Evolutionary conservation across 2,797 vertebrate species (phyloP), one percentile per base, ranked within the genome.

Genomic region (Coccyzus lansbergi): DNA sequence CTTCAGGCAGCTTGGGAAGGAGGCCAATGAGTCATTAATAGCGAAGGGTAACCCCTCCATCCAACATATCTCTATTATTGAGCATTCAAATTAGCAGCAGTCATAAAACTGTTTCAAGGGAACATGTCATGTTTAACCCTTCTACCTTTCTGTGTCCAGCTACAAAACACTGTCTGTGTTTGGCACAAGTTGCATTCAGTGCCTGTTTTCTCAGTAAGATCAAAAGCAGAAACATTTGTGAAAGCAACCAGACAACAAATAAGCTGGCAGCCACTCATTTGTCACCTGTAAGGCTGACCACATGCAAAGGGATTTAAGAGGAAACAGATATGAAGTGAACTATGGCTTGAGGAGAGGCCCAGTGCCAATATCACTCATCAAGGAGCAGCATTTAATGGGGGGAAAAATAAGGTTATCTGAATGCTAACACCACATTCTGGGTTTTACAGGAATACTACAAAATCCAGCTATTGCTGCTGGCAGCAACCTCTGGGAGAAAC

Each of bases 1-100:
- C 95, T 97, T 97, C 95, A 96, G 94, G 92, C 93, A 96, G 94
- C 96, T 97, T 95, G 94, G 96, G 95, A 97, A 96, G 63, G 81
- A 92, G 83, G 95, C 96, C 96, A 97, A 21, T 67, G 89, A 95
- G 90, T 97, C 96, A 96, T 97, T 97, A 97, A 94, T 89, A 96
- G 86, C 25, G 68, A 90, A 85, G 94, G 85, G 90, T 93, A 96
- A 96, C 96, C 95, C 92, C 93, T 96, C 88, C 74, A 95, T 94
- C 94, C 91, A 95, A 88, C 86, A 94, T 76, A 86, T 93, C 90
- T 90, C 86, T 70, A 81, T 92, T 94, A 91, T 74, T 65, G 88
- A 95, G 82, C 68, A 62, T 92, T 92, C 94, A 92, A 77, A 88
- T 94, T 86, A 93, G 86, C 92, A 93, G 87, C 90, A 83, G 76